These are phyloP conservation scores for Oceanodroma tethys DNA, from an alignment of 2,113 vertebrate genomes.

Conservation along the genomic window DNA sequence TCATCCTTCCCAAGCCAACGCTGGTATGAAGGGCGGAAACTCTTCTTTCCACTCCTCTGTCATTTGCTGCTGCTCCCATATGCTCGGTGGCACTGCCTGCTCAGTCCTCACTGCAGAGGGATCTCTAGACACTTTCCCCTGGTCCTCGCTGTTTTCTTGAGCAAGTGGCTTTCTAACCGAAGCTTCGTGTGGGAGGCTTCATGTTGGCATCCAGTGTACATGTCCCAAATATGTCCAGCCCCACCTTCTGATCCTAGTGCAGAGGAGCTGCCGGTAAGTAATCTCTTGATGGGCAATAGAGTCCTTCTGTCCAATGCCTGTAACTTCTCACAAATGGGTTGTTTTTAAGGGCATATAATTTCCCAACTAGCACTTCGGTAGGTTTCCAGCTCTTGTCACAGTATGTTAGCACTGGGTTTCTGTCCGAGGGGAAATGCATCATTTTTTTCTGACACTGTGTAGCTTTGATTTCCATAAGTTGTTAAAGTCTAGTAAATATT, in stretches of 20 bases:
- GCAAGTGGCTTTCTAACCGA: neutral
- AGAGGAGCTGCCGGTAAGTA: constrained; percentile 29
- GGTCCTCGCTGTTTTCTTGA: neutral
- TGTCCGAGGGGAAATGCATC: neutral
- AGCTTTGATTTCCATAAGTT: neutral
- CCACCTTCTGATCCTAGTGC: neutral
- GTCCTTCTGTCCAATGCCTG: neutral
- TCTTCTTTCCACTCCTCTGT: neutral
- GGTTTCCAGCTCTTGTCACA: neutral
- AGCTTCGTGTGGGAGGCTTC: neutral
- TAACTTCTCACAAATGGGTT: neutral
- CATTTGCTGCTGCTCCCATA: neutral
- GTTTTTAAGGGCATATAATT: neutral
- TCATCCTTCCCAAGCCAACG: constrained; percentile 28
- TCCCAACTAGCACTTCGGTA: neutral
- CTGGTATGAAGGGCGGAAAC: neutral
- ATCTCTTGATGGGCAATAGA: neutral
- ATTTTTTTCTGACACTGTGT: neutral
- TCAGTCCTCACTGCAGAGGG: neutral
- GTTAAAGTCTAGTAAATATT: neutral
- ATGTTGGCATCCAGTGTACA: constrained; percentile 41
- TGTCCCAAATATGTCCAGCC: constrained; percentile 55
- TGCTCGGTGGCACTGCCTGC: neutral
- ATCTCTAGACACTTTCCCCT: neutral
- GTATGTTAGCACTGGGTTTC: neutral